Percentiles rank a stretch among this genome's conserved stretches.
phyloP scores from a whole-genome alignment of 2,888 invertebrate species.

The Ichneumon xanthorius region DNA sequence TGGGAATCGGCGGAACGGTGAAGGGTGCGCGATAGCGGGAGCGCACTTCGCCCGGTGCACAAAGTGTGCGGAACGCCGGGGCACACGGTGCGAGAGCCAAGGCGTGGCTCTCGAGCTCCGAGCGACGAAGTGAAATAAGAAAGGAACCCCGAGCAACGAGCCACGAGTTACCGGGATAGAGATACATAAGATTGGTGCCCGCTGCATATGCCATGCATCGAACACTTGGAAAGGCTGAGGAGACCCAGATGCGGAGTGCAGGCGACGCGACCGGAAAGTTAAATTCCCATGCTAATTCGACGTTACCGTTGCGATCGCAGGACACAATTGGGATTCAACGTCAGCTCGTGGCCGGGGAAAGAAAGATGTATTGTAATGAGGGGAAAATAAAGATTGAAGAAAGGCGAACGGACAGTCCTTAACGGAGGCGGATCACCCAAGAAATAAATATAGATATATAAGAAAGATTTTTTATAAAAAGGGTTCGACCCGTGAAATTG shows the following conservation, averaged over 20 bases:
- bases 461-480: no score
- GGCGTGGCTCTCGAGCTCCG: constrained; percentile 77
- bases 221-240: constrained; percentile 62
- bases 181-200: constrained; percentile 21
- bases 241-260: constrained; percentile 52
- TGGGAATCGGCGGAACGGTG: constrained; percentile 57
- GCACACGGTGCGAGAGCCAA: constrained; percentile 70
- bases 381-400: constrained; percentile 31
- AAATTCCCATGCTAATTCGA: constrained; percentile 79
- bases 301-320: constrained; percentile 11
- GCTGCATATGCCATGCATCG: constrained; percentile 17
- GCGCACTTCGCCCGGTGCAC: neutral
- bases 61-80: constrained; percentile 13
- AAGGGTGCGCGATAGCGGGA: constrained; percentile 61
- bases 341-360: constrained; percentile 18
- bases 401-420: constrained; percentile 39
- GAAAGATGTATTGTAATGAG: constrained; percentile 13
- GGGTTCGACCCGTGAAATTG: no score
- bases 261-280: constrained; percentile 80
- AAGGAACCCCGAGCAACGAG: constrained; percentile 78
- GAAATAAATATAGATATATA: no score
- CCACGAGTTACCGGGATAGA: constrained; percentile 9
- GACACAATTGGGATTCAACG: constrained; percentile 2
- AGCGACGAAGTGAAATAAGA: constrained; percentile 79
- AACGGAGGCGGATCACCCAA: constrained; percentile 55